Evolutionary conservation across 2,113 vertebrate species (phyloP), one percentile per base, ranked within the genome.

Genomic region (Monarcha castaneiventris): DNA sequence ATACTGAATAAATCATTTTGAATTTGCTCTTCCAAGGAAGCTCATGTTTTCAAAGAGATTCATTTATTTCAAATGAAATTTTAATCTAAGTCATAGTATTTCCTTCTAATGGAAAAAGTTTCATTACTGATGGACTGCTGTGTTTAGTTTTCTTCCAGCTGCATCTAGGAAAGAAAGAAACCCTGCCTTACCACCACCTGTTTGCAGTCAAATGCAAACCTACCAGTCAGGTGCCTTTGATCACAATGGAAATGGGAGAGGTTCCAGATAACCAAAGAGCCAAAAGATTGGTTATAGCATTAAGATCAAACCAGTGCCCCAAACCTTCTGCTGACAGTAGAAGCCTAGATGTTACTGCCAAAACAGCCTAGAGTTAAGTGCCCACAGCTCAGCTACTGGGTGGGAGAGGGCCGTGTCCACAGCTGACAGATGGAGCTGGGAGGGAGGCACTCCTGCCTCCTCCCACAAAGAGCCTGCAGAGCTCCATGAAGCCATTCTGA

Each of bases 61-160:
- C 6, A 88, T 92, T 92, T 89, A 74, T 77, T 93, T 92, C 33
- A 71, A 94, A 95, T 74, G 23, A 88, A 89, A 78, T 77, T 88
- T 89, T 90, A 89, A 92, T 87, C 61, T 92, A 90, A 92, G 93
- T 81, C 55, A 48, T 48, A 92, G 6, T 59, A 58, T 27, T 26
- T 71, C 35, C 16, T 78, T 86, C 68, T 43, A 92, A 86, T 35
- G 52, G 82, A 82, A 85, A 63, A 90, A 55, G 46, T 86, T 94
- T 93, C 27, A 88, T 74, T 84, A 27, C 19, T 33, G 64, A 62
- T 52, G 32, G 79, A 76, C 51, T 63, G 55, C 68, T 94, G 56
- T 55, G 30, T 21, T 88, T 46, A 10, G 43, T 62, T 77, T 93
- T 88, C 71, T 85, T 46, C 29, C 41, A 80, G 64, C 9, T 12